Percentiles rank a stretch among this genome's conserved stretches.
phyloP scores from a whole-genome alignment of 1,140 invertebrate genomes.

The Diorhabda elongata region DNA sequence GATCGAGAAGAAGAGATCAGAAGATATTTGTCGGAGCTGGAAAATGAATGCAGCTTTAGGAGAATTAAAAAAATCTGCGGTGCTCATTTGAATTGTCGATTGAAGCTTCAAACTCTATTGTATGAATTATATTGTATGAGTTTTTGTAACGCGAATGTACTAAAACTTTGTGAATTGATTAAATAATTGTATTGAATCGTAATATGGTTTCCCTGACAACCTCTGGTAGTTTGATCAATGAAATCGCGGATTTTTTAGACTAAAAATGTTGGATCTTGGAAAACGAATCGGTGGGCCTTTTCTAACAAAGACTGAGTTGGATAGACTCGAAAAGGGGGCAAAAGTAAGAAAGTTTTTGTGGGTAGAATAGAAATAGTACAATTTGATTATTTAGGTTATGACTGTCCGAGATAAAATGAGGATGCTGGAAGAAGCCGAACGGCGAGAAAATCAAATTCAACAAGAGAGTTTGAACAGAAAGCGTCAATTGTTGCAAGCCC shows the following conservation, averaged over 20 bases:
- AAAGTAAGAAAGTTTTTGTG: constrained; percentile 25
- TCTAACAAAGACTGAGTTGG: constrained; percentile 34
- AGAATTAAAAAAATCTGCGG: constrained; percentile 20
- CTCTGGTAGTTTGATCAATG: too few species aligned
- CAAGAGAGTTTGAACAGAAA: constrained; percentile 37
- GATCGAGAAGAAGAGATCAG: constrained; percentile 15
- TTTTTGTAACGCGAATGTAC: constrained; percentile 31
- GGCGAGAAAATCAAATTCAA: constrained; percentile 29
- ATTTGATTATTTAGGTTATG: constrained; percentile 27
- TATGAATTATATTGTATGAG: constrained; percentile 29
- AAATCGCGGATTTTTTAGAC: too few species aligned
- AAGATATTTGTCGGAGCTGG: constrained; percentile 20
- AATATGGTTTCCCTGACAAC: too few species aligned
- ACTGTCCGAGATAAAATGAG: constrained; percentile 34
- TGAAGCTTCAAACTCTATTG: constrained; percentile 24
- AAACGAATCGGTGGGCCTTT: constrained; percentile 3
- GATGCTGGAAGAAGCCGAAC: constrained; percentile 37
- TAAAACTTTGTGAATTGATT: constrained; percentile 27
- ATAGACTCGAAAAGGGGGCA: constrained; percentile 38
- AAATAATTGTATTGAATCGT: constrained; percentile 7
- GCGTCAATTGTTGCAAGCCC: constrained; percentile 28
- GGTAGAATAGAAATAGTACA: background rate
- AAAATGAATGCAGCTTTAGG: constrained; percentile 11
- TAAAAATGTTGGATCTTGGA: too few species aligned
- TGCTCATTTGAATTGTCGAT: constrained; percentile 13